Evolutionary conservation across 2,113 vertebrate genomes (phyloP).

Genomic region (Stercorarius parasiticus): DNA sequence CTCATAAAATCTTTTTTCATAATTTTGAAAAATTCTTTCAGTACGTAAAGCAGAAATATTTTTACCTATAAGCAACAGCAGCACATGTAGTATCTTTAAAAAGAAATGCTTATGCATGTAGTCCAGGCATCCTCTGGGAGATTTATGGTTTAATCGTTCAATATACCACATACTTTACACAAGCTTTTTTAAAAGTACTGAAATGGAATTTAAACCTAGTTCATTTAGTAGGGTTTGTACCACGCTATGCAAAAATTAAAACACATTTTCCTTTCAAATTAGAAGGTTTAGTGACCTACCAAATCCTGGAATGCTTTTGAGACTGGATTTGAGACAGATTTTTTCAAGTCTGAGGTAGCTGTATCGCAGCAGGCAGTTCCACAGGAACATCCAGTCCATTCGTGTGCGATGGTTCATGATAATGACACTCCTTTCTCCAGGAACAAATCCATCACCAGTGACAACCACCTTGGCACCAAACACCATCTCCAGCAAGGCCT

Average conservation of each 20-base stretch:
- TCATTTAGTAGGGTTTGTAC: not conserved
- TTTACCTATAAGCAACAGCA: slow-evolving; percentile 1
- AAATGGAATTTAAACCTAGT: not conserved
- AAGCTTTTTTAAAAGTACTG: not conserved
- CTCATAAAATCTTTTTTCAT: not conserved
- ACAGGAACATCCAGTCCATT: slow-evolving; percentile 99
- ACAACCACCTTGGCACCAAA: slow-evolving; percentile 95
- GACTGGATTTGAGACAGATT: slow-evolving; percentile 94
- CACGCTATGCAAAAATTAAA: not conserved
- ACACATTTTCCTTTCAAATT: not conserved
- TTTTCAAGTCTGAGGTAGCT: slow-evolving; percentile 98
- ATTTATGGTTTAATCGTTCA: not conserved
- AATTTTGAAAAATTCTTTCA: not conserved
- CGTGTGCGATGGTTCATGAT: slow-evolving; percentile 99
- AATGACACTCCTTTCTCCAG: slow-evolving; percentile 95
- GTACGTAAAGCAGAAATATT: not conserved
- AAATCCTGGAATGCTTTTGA: slow-evolving; percentile 95
- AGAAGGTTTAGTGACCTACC: slow-evolving; percentile 76
- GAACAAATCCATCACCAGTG: slow-evolving; percentile 94
- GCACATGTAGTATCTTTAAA: not conserved
- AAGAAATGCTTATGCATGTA: not conserved
- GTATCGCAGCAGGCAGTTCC: slow-evolving; percentile 95
- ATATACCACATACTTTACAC: not conserved
- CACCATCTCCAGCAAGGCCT: slow-evolving; percentile 93
- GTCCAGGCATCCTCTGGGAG: not conserved